phyloP scores from a whole-genome alignment of 2,888 invertebrate species.

The Homarus gammarus region DNA sequence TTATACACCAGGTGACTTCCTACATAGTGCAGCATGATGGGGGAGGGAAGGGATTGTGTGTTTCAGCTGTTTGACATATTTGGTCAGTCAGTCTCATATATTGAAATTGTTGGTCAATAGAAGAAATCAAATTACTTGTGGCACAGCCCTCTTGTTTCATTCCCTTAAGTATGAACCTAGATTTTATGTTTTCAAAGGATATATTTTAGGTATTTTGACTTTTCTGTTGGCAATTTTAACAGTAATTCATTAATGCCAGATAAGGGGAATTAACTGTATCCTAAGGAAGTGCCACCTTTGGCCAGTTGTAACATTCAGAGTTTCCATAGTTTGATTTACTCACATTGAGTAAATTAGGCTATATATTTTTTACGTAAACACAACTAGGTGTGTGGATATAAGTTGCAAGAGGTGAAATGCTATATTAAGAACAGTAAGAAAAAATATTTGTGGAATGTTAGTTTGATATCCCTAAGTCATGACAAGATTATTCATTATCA shows the following conservation, averaged over 20 bases:
- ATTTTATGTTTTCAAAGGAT: no score
- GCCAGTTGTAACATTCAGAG: conserved; percentile 32
- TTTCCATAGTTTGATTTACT: conserved; percentile 46
- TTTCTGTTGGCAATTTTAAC: neutral
- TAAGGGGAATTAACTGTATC: neutral
- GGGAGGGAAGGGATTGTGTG: neutral
- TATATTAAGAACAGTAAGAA: neutral
- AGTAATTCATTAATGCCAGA: neutral
- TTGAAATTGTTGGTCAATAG: neutral
- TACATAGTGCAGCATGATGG: neutral
- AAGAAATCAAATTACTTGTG: neutral
- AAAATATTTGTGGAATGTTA: neutral
- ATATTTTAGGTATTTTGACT: no score
- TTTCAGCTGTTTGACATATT: neutral
- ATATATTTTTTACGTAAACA: conserved; percentile 42
- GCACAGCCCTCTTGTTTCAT: neutral
- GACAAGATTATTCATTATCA: neutral
- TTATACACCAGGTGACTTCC: neutral
- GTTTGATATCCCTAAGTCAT: conserved; percentile 5
- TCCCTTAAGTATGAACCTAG: neutral
- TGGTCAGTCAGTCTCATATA: neutral
- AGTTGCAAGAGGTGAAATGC: neutral
- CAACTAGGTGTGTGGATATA: neutral
- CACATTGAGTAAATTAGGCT: conserved; percentile 52
- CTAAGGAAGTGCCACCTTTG: neutral